Conservation (phyloP, 1,140 invertebrate species). For the Ceratosolen fusciceps region DNA sequence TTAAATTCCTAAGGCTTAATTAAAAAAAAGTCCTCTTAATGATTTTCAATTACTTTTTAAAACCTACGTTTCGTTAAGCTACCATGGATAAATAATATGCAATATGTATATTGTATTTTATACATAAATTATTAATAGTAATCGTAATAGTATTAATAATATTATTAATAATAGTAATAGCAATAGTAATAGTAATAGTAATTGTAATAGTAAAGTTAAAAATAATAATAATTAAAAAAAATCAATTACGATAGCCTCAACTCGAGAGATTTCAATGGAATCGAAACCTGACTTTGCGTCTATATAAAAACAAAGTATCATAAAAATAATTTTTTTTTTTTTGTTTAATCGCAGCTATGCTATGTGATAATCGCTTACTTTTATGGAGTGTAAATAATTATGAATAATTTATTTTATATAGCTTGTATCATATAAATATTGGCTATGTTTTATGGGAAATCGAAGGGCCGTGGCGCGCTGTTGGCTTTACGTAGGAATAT, state of each 20-base stretch:
- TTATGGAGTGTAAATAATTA: constrained; percentile 58
- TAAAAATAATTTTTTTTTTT: too few relatives aligned
- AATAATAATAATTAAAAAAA: too few relatives aligned
- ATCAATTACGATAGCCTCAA: constrained; percentile 37
- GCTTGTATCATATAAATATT: constrained; percentile 70
- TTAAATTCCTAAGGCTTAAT: neutral
- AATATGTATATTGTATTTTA: neutral
- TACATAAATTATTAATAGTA: constrained; percentile 14
- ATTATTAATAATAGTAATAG: too few relatives aligned
- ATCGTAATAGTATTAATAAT: constrained; percentile 3
- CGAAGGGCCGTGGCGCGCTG: constrained; percentile 64
- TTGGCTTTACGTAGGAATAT: constrained; percentile 67
- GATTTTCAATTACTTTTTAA: neutral
- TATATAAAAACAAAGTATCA: constrained; percentile 26
- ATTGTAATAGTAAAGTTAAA: too few relatives aligned
- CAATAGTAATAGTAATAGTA: too few relatives aligned
- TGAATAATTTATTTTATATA: constrained; percentile 45
- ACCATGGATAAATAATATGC: neutral
- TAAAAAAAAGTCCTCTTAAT: constrained; percentile 8
- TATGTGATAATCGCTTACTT: constrained; percentile 45
- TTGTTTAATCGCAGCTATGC: constrained; percentile 19
- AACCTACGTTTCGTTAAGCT: neutral
- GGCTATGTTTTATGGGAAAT: constrained; percentile 68
- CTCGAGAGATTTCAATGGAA: constrained; percentile 20
- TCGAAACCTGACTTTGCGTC: constrained; percentile 7